Evolutionary conservation across 2,113 vertebrate species (phyloP), one percentile per base, ranked within the genome.

Genomic region (Nothobranchius kuhntae): DNA sequence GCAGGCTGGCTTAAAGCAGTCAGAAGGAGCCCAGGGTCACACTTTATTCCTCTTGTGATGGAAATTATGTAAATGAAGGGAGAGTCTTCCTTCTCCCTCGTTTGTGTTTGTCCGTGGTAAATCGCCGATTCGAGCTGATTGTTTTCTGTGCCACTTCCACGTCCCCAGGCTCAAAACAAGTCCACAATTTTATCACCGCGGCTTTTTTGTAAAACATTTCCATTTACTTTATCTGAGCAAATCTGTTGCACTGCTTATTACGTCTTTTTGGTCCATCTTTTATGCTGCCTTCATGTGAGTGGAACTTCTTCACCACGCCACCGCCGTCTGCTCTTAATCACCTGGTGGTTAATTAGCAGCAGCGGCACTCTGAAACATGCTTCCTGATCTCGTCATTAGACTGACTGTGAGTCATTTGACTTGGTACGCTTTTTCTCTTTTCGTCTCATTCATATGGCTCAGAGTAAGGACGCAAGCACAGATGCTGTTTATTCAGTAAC

Each of bases 371-470:
- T 46, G 48, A 53, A 0, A 0, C 13, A 65, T 36, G 38, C 73
- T 60, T 61, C 42, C 9, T 52, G 35, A 70, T 57, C 13, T 26
- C 21, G 63, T 76, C 64, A 71, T 71, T 73, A 78, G 46, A 50
- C 30, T 44, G 14, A 55, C 61, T 71, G 12, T 26, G 30, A 66
- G 61, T 81, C 75, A 75, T 78, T 46, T 55, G 52, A 69, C 4
- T 55, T 61, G 53, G 50, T 80, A 62, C 61, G 58, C 12, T 62
- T 65, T 45, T 51, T 62, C 61, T 62, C 10, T 62, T 65, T 45
- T 51, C 61, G 40, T 45, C 6, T 73, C 77, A 68, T 78, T 78
- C 70, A 42, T 75, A 55, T 63, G 24, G 35, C 52, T 72, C 46
- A 68, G 75, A 55, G 21, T 7, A 68, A 66, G 10, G 35, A 24